Evolutionary conservation across 2,113 vertebrate species (phyloP).

Genomic region (Piaya cayana): DNA sequence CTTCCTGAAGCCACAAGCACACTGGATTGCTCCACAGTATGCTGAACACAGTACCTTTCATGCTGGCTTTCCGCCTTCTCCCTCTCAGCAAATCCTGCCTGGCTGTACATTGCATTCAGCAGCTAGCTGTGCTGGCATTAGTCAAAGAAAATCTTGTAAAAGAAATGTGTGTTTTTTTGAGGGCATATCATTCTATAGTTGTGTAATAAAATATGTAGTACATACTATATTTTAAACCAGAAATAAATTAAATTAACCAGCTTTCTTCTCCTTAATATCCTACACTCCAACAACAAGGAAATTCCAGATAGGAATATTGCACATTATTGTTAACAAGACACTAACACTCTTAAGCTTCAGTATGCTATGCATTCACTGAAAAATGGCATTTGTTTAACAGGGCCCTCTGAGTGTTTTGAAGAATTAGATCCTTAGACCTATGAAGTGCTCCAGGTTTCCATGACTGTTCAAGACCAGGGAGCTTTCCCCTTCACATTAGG

Average conservation of each 20-base stretch:
- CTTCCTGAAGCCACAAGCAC: background rate
- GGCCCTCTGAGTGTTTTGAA: background rate
- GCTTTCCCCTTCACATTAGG: background rate
- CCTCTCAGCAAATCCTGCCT: background rate
- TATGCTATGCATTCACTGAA: background rate
- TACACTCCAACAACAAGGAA: background rate
- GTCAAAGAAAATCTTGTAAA: background rate
- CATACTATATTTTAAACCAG: background rate
- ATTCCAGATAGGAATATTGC: background rate
- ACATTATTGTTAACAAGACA: background rate
- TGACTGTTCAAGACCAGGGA: background rate
- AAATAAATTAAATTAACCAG: constrained; percentile 31
- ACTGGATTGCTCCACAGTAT: background rate
- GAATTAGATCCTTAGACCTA: background rate
- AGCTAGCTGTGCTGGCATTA: background rate
- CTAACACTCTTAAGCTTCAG: background rate
- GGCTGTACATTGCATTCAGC: background rate
- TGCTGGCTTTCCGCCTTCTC: background rate
- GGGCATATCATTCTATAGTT: background rate
- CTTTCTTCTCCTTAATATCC: background rate
- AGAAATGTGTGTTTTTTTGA: background rate
- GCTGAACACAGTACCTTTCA: background rate
- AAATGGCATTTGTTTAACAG: background rate
- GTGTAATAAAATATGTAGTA: constrained; percentile 14
- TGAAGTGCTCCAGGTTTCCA: background rate